Base-by-base conservation (phyloP, 2,888 invertebrate genomes). In the Megaustenia siamemsis region DNA sequence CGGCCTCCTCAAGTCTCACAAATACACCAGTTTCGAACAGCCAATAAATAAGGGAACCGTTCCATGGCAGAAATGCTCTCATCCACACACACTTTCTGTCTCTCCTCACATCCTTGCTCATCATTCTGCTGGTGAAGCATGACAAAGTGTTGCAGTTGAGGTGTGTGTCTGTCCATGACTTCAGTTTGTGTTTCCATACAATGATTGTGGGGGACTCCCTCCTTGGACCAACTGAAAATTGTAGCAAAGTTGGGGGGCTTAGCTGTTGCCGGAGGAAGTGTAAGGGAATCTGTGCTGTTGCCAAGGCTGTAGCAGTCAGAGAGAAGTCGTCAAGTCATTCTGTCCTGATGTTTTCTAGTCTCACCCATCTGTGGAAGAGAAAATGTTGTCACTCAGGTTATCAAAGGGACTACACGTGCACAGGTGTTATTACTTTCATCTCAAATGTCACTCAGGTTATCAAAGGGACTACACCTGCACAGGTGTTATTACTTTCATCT, bases 291-390 rank as follows among this genome's bases (percentile, higher is more conserved):
- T 32, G 53, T 49, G 12, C 28, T 45, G 43, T 43, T 68, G 77
- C 68, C 76, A 66, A 76, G 68, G 68, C 83, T 83, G 83, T 76
- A 68, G 68, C 56, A 68, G 83, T 83, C 83, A 43, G 69, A 69
- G 78, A 53, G 12, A 71, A 38, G 81, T 60, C 28, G 83, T 83
- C 77, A 35, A 24, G 83, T 83, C 82, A n/a, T 75, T 53, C 35
- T 21, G 82, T 82, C 83, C 60, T 49, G 63, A 43, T 77, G 32
- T 32, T 53, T 49, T 68, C 38, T 83, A 75, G 24, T 63, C 49
- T 68, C 66, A 53, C 56, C 35, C 77, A 76, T 83, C 76, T 83
- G 76, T 71, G 53, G 45, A 24, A 75, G 18, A 75, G 12, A 63
- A 63, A 60, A 63, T 40, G 28, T 6, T n/a, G n/a, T n/a, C n/a